Evolutionary conservation across 2,797 vertebrate species (phyloP).

Genomic region (Psittacula derbiana): DNA sequence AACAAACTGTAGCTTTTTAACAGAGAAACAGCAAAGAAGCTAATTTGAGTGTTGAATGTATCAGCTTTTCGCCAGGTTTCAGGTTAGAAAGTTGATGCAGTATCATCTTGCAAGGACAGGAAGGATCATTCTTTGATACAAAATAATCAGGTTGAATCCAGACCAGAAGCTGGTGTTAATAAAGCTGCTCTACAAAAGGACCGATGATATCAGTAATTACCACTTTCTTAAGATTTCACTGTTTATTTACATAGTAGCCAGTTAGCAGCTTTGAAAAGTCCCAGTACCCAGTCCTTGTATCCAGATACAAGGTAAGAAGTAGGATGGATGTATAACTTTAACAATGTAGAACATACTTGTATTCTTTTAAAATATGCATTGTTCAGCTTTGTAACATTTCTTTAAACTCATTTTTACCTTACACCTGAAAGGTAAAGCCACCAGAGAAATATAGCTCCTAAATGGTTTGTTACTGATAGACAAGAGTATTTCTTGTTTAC

Average conservation of each 20-base stretch:
- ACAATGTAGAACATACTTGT: background rate
- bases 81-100: background rate
- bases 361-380: background rate
- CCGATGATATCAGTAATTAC: background rate
- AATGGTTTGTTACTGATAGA: background rate
- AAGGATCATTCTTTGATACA: background rate
- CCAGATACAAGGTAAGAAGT: background rate
- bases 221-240: background rate
- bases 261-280: background rate
- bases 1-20: background rate
- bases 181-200: background rate
- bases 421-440: background rate
- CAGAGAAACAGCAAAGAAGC: background rate
- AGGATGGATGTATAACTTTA: background rate
- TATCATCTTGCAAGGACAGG: background rate
- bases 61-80: background rate
- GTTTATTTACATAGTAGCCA: background rate
- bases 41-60: background rate
- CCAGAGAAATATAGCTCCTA: background rate
- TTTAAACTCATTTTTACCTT: background rate
- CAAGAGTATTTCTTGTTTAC: background rate
- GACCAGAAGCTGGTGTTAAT: background rate
- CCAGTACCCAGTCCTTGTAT: background rate
- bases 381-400: background rate
- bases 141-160: background rate